A percentile compares a stretch with the other conserved stretches of the same genome.
These are phyloP conservation scores for Hypselothyrea guttata DNA, from an alignment of 2,888 invertebrate genomes.

Conservation along the genomic window DNA sequence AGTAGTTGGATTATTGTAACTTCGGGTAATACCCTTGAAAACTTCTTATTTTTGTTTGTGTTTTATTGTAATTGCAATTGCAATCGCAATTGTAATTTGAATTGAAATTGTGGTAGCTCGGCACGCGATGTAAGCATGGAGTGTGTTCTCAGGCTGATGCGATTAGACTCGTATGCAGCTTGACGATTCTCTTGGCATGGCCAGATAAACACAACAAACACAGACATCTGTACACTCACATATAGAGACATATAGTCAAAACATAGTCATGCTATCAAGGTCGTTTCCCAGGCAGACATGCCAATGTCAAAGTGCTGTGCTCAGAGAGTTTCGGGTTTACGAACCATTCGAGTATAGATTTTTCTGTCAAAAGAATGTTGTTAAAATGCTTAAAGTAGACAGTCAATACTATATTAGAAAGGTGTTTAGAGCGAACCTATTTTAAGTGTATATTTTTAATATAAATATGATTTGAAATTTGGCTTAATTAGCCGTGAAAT, in stretches of 20 bases:
- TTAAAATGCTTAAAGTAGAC: constrained; percentile 1
- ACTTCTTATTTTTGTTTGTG: neutral
- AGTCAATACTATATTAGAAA: too few relatives aligned
- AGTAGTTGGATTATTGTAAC: constrained; percentile 81
- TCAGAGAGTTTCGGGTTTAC: constrained; percentile 31
- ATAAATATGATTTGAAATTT: too few relatives aligned
- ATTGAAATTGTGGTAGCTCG: constrained; percentile 35
- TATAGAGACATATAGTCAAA: constrained; percentile 14
- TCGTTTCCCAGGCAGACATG: constrained; percentile 70
- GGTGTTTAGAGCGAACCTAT: too few relatives aligned
- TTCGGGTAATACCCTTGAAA: constrained; percentile 9
- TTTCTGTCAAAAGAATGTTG: constrained; percentile 15
- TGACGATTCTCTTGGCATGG: constrained; percentile 36
- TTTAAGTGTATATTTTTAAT: too few relatives aligned
- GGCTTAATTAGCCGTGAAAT: too few relatives aligned
- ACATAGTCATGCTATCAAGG: constrained; percentile 51
- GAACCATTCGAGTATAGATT: neutral
- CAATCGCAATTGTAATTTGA: constrained; percentile 18
- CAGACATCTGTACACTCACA: constrained; percentile 16
- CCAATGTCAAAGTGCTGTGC: constrained; percentile 65
- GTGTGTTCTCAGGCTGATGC: constrained; percentile 40
- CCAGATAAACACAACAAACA: constrained; percentile 16
- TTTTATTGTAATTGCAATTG: constrained; percentile 10
- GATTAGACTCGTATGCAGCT: constrained; percentile 19
- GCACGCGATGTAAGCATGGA: constrained; percentile 54